phyloP scores from a whole-genome alignment of 2,888 invertebrate species.

The Amiota mariae region DNA sequence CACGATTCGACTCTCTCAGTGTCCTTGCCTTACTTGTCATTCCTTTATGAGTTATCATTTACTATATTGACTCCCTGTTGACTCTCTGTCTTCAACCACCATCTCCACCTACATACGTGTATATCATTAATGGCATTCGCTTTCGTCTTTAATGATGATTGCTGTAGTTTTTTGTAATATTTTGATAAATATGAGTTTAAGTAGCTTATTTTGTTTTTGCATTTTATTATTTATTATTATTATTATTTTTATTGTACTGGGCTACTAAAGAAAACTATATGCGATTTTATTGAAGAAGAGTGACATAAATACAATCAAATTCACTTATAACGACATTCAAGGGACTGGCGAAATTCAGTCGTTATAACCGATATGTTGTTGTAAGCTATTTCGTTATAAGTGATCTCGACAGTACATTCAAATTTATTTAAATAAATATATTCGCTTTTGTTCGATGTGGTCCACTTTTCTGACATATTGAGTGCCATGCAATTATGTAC shows the following conservation, averaged over 20 bases:
- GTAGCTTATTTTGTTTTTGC: constrained; percentile 55
- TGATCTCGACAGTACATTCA: too few species aligned
- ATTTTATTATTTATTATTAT: constrained; percentile 22
- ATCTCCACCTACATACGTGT: too few species aligned
- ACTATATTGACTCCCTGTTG: constrained; percentile 30
- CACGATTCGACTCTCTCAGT: background rate
- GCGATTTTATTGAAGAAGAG: too few species aligned
- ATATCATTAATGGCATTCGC: background rate
- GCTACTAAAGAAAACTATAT: too few species aligned
- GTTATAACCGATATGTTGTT: too few species aligned
- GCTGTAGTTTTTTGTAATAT: constrained; percentile 52
- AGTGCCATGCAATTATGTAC: too few species aligned
- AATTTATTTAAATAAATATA: too few species aligned
- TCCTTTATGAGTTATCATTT: constrained; percentile 67
- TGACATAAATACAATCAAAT: too few species aligned
- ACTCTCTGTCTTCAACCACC: background rate
- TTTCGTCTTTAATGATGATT: constrained; percentile 29
- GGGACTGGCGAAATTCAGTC: too few species aligned
- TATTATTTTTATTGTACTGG: constrained; percentile 35
- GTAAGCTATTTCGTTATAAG: too few species aligned
- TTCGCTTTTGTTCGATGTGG: background rate
- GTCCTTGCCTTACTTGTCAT: constrained; percentile 48
- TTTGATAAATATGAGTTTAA: constrained; percentile 66
- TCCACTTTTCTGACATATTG: too few species aligned
- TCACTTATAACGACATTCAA: too few species aligned